Percentiles rank a stretch among this genome's conserved stretches.
Evolutionary conservation across 2,888 invertebrate genomes (phyloP).

Genomic region (Drosophila paranaensis): DNA sequence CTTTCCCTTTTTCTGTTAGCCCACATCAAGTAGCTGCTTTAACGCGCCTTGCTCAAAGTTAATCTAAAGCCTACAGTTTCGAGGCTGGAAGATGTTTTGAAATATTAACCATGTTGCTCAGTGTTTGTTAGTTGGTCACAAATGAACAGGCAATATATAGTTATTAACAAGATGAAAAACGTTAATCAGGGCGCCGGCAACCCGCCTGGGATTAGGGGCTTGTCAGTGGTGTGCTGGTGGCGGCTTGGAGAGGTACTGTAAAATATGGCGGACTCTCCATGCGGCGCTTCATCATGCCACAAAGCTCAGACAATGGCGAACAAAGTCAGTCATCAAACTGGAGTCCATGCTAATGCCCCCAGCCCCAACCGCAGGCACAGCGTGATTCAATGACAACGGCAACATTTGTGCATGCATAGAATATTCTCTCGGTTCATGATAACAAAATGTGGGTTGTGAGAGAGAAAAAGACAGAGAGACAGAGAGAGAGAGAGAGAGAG

Average conservation of each 20-base stretch:
- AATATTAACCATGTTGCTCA: slow-evolving; percentile 7
- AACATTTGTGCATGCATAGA: slow-evolving; percentile 82
- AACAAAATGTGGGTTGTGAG: slow-evolving; percentile 65
- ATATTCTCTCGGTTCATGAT: slow-evolving; percentile 74
- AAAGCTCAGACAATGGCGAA: slow-evolving; percentile 61
- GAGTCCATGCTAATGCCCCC: slow-evolving; percentile 54
- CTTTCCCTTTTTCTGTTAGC: too few species aligned
- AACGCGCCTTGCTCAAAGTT: background rate
- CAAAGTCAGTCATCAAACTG: slow-evolving; percentile 63
- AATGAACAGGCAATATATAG: slow-evolving; percentile 38
- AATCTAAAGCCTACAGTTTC: background rate
- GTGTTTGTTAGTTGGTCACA: slow-evolving; percentile 15
- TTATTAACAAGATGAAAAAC: slow-evolving; percentile 59
- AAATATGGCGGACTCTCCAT: slow-evolving; percentile 51
- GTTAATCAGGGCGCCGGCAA: slow-evolving; percentile 63
- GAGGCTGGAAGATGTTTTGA: background rate
- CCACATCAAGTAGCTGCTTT: background rate
- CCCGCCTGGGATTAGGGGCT: slow-evolving; percentile 48
- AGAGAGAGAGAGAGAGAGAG: background rate
- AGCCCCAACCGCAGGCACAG: slow-evolving; percentile 39
- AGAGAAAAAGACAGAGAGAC: background rate
- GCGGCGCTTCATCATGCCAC: slow-evolving; percentile 54
- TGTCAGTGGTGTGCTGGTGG: slow-evolving; percentile 40
- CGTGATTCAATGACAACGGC: slow-evolving; percentile 80
- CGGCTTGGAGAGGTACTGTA: slow-evolving; percentile 32